phyloP scores from a whole-genome alignment of 2,113 vertebrate genomes.

The Nothobranchius furzeri region DNA sequence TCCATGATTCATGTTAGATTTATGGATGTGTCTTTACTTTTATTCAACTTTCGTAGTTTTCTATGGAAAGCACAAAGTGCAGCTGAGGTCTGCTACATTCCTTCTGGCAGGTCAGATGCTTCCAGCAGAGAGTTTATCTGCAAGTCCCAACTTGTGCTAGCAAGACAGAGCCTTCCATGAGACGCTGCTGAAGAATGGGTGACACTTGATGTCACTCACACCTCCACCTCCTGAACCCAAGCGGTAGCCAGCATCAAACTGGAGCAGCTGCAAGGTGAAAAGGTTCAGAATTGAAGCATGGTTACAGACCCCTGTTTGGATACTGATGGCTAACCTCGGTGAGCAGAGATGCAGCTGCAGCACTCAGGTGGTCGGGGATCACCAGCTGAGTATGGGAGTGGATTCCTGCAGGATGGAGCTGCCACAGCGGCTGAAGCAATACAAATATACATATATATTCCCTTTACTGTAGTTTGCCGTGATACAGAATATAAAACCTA shows the following conservation, averaged over 20 bases:
- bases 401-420: slow-evolving; percentile 91
- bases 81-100: slow-evolving; percentile 17
- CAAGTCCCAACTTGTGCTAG: slow-evolving; percentile 51
- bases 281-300: neutral
- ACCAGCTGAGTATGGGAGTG: slow-evolving; percentile 89
- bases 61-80: slow-evolving; percentile 48
- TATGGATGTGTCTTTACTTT: neutral
- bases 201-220: slow-evolving; percentile 88
- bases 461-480: neutral
- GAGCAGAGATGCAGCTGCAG: slow-evolving; percentile 87
- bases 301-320: neutral
- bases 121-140: neutral
- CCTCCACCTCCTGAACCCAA: slow-evolving; percentile 87
- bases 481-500: neutral
- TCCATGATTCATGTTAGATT: neutral
- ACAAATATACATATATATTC: slow-evolving; percentile 2
- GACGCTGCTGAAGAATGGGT: slow-evolving; percentile 89
- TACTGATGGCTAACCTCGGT: slow-evolving; percentile 82
- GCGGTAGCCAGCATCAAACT: slow-evolving; percentile 86
- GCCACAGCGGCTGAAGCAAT: slow-evolving; percentile 84
- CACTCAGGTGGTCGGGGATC: slow-evolving; percentile 88
- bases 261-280: slow-evolving; percentile 82
- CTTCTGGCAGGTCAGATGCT: slow-evolving; percentile 11
- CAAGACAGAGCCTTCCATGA: slow-evolving; percentile 87
- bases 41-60: slow-evolving; percentile 39